Percentiles rank a stretch among this genome's conserved stretches.
phyloP scores from a whole-genome alignment of 2,113 vertebrate genomes.

The Acrocephalus kingi region DNA sequence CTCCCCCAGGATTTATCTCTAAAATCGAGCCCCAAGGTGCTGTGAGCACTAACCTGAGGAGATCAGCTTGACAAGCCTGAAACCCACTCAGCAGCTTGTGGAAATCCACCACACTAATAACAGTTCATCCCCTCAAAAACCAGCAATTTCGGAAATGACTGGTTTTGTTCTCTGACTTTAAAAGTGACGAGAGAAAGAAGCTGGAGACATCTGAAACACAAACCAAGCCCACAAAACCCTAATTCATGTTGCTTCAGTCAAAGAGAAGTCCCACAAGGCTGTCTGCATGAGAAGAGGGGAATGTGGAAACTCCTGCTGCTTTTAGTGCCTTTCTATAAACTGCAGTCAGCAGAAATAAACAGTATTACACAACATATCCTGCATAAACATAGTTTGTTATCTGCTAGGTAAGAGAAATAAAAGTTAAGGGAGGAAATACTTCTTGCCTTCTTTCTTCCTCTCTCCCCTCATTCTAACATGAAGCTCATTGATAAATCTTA shows the following conservation, averaged over 20 bases:
- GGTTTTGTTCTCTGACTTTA: background rate
- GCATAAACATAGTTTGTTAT: background rate
- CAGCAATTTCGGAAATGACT: background rate
- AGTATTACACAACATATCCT: background rate
- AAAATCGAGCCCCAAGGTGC: background rate
- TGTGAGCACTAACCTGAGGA: background rate
- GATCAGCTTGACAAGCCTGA: background rate
- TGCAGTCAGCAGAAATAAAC: constrained; percentile 6
- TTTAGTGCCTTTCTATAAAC: background rate
- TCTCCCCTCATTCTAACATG: background rate
- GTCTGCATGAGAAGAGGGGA: background rate
- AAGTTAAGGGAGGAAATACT: background rate
- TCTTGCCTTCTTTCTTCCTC: background rate
- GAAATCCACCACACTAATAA: background rate
- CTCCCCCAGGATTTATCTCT: background rate
- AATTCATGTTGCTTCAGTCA: background rate
- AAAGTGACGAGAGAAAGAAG: background rate
- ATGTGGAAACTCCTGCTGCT: constrained; percentile 10
- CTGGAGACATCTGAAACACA: background rate
- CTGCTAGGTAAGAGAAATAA: constrained; percentile 26
- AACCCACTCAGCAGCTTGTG: background rate
- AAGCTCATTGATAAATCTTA: background rate
- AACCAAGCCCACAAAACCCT: background rate
- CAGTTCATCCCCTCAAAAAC: background rate
- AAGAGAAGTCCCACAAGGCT: constrained; percentile 3